Evolutionary conservation across 2,113 vertebrate species (phyloP).

Genomic region (Promerops cafer): DNA sequence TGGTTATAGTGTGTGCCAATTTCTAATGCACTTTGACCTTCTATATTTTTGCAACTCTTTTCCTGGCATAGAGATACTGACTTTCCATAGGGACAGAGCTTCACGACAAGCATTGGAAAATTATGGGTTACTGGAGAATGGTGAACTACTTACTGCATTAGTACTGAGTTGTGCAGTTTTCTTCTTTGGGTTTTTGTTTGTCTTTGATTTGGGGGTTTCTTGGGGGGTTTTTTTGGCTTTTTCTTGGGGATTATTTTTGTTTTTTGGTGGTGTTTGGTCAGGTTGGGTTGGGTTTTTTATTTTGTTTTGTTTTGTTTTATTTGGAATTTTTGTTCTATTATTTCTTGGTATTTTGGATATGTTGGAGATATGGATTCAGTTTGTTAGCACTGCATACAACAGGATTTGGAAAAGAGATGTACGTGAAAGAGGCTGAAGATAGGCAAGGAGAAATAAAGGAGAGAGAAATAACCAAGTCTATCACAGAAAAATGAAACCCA

Average conservation of each 20-base stretch:
- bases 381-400: background rate
- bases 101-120: background rate
- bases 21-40: background rate
- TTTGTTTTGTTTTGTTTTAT: background rate
- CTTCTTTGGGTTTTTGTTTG: background rate
- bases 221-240: rapidly evolving
- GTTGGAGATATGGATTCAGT: background rate
- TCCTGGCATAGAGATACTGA: background rate
- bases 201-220: too few species aligned
- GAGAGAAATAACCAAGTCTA: background rate
- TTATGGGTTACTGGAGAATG: rapidly evolving
- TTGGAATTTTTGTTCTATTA: background rate
- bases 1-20: background rate
- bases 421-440: background rate
- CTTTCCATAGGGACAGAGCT: background rate
- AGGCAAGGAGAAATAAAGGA: background rate
- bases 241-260: rapidly evolving
- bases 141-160: background rate
- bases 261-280: background rate
- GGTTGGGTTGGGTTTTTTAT: background rate
- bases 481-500: background rate
- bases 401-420: background rate
- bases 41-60: background rate
- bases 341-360: background rate
- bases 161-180: background rate